Conservation (phyloP, 2,888 invertebrate species). For the Calliopum simillimum region DNA sequence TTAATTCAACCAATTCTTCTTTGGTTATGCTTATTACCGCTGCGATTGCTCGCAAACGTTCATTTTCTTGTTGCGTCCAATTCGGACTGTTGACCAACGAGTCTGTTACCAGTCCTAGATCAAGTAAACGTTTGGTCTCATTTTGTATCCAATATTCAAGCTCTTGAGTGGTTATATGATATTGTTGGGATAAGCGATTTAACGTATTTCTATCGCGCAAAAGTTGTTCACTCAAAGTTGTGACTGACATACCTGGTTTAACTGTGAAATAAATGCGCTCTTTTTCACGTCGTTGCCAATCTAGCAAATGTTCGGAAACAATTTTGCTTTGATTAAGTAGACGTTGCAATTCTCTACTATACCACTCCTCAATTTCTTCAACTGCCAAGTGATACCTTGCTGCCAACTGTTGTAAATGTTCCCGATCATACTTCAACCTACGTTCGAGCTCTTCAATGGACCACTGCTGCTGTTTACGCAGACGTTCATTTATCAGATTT, state of each 20-base stretch:
- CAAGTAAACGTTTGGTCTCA: constrained; percentile 55
- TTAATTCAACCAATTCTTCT: constrained; percentile 57
- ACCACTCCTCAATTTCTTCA: constrained; percentile 58
- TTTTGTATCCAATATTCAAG: constrained; percentile 57
- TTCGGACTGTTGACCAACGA: too few relatives aligned
- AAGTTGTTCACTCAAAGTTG: constrained; percentile 53
- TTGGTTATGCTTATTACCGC: constrained; percentile 56
- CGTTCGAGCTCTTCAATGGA: constrained; percentile 61
- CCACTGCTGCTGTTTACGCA: constrained; percentile 55
- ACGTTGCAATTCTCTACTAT: constrained; percentile 54
- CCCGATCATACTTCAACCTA: constrained; percentile 53
- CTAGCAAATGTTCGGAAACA: constrained; percentile 48
- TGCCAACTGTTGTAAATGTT: constrained; percentile 51
- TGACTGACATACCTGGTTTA: constrained; percentile 49
- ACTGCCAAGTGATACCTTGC: constrained; percentile 55
- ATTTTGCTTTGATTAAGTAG: constrained; percentile 53
- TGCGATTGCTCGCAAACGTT: constrained; percentile 57
- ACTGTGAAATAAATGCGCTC: constrained; percentile 55
- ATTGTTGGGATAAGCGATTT: constrained; percentile 51
- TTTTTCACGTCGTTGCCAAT: constrained; percentile 59
- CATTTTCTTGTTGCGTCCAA: constrained; percentile 58
- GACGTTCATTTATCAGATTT: constrained; percentile 54
- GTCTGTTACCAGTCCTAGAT: constrained; percentile 51
- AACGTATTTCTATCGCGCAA: constrained; percentile 46
- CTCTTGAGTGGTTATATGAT: constrained; percentile 55